Evolutionary conservation across 1,140 invertebrate genomes (phyloP).

Genomic region (Micrasema longulum): DNA sequence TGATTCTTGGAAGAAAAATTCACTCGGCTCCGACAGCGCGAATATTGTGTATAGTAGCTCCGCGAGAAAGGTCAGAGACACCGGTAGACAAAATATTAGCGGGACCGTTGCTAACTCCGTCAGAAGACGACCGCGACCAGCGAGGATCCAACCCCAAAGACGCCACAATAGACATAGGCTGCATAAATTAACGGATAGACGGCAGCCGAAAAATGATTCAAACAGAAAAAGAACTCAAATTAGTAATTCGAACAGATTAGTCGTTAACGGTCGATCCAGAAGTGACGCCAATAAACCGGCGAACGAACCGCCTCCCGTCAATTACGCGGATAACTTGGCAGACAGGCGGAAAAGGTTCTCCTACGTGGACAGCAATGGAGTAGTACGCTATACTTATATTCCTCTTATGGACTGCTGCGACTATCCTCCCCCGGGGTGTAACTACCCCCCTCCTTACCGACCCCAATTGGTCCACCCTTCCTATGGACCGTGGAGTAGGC

Average conservation of each 20-base stretch:
- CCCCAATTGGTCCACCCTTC: constrained; percentile 37
- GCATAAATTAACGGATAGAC: constrained; percentile 2
- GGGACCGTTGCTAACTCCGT: background rate
- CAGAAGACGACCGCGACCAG: constrained; percentile 1
- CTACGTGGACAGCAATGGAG: constrained; percentile 41
- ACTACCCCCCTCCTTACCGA: background rate
- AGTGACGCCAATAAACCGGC: background rate
- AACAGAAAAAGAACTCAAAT: constrained; percentile 8
- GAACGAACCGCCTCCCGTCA: background rate
- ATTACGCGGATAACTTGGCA: background rate
- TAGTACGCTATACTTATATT: constrained; percentile 30
- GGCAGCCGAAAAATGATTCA: background rate
- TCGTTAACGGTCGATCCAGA: background rate
- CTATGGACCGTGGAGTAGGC: constrained; percentile 46
- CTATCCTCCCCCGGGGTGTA: constrained; percentile 37
- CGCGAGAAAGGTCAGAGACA: background rate
- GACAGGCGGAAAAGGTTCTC: constrained; percentile 45
- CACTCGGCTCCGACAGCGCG: background rate
- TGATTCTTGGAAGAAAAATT: constrained; percentile 12
- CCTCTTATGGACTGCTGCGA: constrained; percentile 43
- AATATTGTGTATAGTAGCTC: constrained; percentile 10
- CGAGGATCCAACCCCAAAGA: constrained; percentile 8
- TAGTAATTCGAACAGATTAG: background rate
- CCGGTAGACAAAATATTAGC: background rate
- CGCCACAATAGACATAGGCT: background rate